These are phyloP conservation scores for Chrysomela aeneicollis DNA, from an alignment of 2,888 invertebrate species.

Conservation along the genomic window DNA sequence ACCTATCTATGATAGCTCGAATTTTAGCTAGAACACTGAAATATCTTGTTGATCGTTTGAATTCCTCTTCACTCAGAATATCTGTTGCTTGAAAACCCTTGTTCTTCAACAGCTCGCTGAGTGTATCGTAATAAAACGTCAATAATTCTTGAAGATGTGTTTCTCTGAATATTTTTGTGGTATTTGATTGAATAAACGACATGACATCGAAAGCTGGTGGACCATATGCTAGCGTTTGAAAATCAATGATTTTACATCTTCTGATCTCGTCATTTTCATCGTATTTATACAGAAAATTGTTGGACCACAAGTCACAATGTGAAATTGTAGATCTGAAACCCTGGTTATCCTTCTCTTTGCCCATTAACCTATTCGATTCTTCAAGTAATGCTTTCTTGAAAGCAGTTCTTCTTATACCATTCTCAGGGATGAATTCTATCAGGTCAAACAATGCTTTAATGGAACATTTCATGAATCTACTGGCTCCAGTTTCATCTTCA, in stretches of 20 bases:
- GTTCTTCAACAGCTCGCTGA: conserved; percentile 36
- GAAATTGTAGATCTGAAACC: conserved; percentile 43
- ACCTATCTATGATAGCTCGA: conserved; percentile 47
- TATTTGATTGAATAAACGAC: conserved; percentile 50
- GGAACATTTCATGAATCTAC: conserved; percentile 41
- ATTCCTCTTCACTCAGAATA: conserved; percentile 33
- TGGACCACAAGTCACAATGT: conserved; percentile 55
- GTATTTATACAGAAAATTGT: conserved; percentile 52
- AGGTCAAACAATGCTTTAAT: conserved; percentile 45
- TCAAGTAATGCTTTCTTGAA: conserved; percentile 41
- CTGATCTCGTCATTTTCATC: conserved; percentile 33
- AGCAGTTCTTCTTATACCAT: conserved; percentile 31
- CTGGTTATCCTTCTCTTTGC: neutral
- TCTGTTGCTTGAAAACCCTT: conserved; percentile 34
- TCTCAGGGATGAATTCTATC: conserved; percentile 45
- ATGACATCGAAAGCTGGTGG: conserved; percentile 50
- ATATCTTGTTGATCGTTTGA: conserved; percentile 17
- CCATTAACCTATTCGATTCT: conserved; percentile 18
- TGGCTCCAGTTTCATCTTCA: conserved; percentile 35
- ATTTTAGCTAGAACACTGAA: conserved; percentile 41
- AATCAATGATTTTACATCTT: conserved; percentile 51
- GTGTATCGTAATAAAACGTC: conserved; percentile 48
- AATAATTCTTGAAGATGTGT: conserved; percentile 45
- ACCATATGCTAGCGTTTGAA: conserved; percentile 51
- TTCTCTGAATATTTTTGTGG: conserved; percentile 46